Conservation (phyloP, 2,113 vertebrate species). For the Cathartes aura region DNA sequence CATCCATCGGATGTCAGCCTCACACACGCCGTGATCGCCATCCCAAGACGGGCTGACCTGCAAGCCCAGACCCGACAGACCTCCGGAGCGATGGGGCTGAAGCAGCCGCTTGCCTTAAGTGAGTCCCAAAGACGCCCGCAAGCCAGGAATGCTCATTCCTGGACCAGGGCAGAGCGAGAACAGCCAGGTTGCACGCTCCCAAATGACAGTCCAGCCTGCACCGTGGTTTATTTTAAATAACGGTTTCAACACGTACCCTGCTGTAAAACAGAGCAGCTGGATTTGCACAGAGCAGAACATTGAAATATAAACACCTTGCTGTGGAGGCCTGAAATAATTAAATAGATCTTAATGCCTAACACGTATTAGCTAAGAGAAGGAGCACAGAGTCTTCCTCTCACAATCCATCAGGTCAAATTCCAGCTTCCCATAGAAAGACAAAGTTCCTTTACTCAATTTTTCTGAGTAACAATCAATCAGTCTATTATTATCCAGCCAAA, state of each 20-base stretch:
- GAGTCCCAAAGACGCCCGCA: neutral
- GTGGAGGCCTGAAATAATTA: neutral
- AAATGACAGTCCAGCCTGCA: neutral
- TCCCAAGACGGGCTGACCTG: no score
- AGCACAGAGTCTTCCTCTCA: neutral
- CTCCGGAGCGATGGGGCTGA: neutral
- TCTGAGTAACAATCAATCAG: neutral
- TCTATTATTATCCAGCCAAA: neutral
- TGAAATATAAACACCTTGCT: neutral
- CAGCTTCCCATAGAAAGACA: neutral
- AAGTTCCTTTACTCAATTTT: neutral
- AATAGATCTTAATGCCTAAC: neutral
- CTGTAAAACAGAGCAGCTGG: neutral
- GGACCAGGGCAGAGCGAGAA: neutral
- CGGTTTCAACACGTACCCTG: neutral
- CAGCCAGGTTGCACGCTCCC: no score
- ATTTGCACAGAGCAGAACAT: neutral
- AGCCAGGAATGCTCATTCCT: neutral
- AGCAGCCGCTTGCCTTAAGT: fast-evolving
- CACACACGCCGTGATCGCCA: fast-evolving
- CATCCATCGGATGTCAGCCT: fast-evolving
- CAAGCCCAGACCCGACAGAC: fast-evolving
- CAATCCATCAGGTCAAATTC: neutral
- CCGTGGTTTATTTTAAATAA: neutral
- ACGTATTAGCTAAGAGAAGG: neutral